Conservation (phyloP, 1,140 invertebrate genomes). For the Papilio dardanus region DNA sequence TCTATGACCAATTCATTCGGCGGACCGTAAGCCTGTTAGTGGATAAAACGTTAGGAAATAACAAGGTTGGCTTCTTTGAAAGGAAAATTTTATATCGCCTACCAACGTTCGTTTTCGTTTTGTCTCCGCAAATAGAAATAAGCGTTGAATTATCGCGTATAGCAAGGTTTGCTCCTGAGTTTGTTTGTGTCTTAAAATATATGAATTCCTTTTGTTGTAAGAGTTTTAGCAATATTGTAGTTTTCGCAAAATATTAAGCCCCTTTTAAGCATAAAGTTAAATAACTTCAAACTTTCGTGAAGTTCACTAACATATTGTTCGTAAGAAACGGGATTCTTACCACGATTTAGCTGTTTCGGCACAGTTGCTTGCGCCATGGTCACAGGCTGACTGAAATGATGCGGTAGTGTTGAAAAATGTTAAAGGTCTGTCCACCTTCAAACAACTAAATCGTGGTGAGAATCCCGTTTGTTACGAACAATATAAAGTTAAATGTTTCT, state of each 20-base stretch:
- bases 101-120: conserved; percentile 36
- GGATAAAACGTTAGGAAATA: conserved; percentile 26
- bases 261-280: neutral
- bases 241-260: neutral
- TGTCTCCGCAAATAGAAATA: conserved; percentile 34
- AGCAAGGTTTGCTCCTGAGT: neutral
- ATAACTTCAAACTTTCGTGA: no score
- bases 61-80: conserved; percentile 16
- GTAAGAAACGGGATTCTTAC: no score
- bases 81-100: conserved; percentile 29
- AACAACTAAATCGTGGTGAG: no score
- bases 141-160: conserved; percentile 54
- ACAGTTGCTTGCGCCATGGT: no score
- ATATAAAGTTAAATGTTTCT: no score
- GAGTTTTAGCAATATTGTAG: neutral
- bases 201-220: neutral
- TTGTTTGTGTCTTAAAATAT: neutral
- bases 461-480: no score
- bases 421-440: no score
- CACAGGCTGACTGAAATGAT: no score
- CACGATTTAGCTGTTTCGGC: no score
- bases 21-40: conserved; percentile 32
- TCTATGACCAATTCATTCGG: conserved; percentile 35
- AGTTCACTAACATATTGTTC: no score
- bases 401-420: no score